A percentile compares a stretch with the other conserved stretches of the same genome.
These are phyloP conservation scores for Eutolmus rufibarbis DNA, from an alignment of 2,888 invertebrate genomes.

Conservation along the genomic window DNA sequence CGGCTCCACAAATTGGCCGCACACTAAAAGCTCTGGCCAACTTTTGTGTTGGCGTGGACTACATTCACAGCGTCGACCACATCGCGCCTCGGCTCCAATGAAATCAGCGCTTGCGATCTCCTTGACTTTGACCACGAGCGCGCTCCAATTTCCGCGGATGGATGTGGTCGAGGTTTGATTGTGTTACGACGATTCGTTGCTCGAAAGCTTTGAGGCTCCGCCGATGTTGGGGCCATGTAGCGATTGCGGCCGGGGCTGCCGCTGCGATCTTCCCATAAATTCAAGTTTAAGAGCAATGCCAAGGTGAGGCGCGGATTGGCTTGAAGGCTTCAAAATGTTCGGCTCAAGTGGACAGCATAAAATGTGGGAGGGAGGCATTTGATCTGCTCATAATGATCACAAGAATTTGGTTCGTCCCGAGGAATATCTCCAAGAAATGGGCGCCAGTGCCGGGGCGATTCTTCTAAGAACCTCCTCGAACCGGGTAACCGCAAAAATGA, in stretches of 20 bases:
- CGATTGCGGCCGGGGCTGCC: not conserved
- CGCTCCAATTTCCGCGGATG: constrained; percentile 14
- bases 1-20: not conserved
- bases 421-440: not conserved
- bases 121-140: constrained; percentile 38
- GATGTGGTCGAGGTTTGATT: not conserved
- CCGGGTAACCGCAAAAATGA: not conserved
- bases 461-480: not conserved
- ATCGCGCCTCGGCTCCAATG: not conserved
- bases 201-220: not conserved
- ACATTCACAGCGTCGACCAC: not conserved
- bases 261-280: not conserved
- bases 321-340: not conserved
- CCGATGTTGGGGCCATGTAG: not conserved
- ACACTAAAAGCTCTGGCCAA: not conserved
- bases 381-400: not conserved
- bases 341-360: not conserved
- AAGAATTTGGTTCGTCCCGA: not conserved
- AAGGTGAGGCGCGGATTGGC: not conserved
- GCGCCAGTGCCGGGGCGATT: not conserved
- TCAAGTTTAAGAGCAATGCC: constrained; percentile 31
- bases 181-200: not conserved
- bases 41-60: not conserved
- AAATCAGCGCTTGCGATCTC: not conserved
- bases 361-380: not conserved